Base-by-base conservation (phyloP, 2,113 vertebrate genomes). In the Oncorhynchus mykiss region DNA sequence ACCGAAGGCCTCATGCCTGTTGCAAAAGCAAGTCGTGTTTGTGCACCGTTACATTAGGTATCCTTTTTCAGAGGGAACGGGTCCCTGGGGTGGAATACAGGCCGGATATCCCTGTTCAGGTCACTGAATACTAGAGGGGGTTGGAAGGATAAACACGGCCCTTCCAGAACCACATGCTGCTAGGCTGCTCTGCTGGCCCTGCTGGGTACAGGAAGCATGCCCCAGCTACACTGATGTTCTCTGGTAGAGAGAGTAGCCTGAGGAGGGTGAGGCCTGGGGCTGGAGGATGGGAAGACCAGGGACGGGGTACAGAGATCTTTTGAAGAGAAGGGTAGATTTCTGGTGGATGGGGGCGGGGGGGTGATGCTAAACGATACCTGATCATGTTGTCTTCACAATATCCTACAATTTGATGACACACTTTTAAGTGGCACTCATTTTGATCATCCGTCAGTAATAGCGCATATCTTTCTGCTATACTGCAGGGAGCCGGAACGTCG, bases 51-150 rank as follows among this genome's bases (percentile, higher is more conserved):
- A 99, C 97, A 98, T 94, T 94, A 92, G 93, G 96, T 96, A 96
- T 98, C 97, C 95, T 95, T 96, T 99, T 99, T 96, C 96, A 97
- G 94, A 95, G 94, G 95, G 87, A 96, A 96, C 94, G 93, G 94
- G 93, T 97, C 97, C 95, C 96, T 92, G 85, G 95, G 95, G 96
- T 94, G 95, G 95, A 92, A 95, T 99, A 96, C 93, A 92, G 95
- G 95, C 96, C 95, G 95, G 96, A 96, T 97, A 96, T 96, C 96
- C 95, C 93, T 94, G 91, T 93, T 94, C 95, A 94, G 96, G 95
- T 96, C 95, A 96, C 95, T 94, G 94, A 95, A 92, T 91, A 92
- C 93, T 93, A 93, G 93, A 92, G 90, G 93, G 90, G 91, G 90
- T 89, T 95, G 93, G 91, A 91, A 95, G 90, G 90, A 91, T 93